Evolutionary conservation across 2,888 invertebrate genomes (phyloP).

Genomic region (Pandemis cinnamomeana): DNA sequence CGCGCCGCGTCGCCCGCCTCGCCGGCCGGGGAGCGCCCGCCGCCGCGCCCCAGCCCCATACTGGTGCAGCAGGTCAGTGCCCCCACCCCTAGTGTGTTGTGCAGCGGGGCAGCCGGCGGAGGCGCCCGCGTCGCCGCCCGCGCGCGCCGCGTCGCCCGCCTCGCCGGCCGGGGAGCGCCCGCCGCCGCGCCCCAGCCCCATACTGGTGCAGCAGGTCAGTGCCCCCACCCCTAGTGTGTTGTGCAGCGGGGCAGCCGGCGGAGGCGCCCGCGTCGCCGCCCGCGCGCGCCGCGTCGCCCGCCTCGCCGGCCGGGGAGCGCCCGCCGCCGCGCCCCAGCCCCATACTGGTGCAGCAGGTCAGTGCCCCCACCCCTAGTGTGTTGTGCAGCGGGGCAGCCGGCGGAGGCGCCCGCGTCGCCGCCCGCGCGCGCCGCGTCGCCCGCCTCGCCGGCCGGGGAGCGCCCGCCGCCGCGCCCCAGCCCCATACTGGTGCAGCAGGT

Average conservation of each 20-base stretch:
- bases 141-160: conserved; percentile 39
- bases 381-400: no score
- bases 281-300: conserved; percentile 38
- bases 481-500: no score
- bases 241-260: neutral
- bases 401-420: conserved; percentile 25
- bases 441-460: conserved; percentile 39
- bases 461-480: conserved; percentile 3
- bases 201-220: no score
- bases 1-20: conserved; percentile 40
- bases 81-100: no score
- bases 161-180: conserved; percentile 38
- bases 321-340: conserved; percentile 1
- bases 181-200: neutral
- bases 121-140: conserved; percentile 36
- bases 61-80: no score
- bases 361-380: no score
- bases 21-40: conserved; percentile 33
- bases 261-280: conserved; percentile 34
- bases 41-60: neutral
- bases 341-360: no score
- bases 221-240: no score
- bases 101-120: neutral
- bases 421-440: conserved; percentile 41
- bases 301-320: conserved; percentile 39